A percentile compares a stretch with the other conserved stretches of the same genome.
These are phyloP conservation scores for Mesaphorura yosii DNA, from an alignment of 1,140 invertebrate species.

Conservation along the genomic window DNA sequence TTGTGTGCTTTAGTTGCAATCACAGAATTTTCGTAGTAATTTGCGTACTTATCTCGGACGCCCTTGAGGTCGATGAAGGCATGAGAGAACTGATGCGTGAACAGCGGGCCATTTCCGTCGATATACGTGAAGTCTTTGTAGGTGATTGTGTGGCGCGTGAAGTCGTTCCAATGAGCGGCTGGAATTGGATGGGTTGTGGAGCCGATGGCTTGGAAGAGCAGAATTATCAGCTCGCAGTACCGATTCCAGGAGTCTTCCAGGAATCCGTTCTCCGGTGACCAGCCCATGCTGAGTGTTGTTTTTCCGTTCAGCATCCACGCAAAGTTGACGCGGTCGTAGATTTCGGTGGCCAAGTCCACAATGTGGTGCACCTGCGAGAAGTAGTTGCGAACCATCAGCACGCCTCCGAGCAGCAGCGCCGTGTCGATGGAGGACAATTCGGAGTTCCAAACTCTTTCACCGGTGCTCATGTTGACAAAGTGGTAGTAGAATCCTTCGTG, in stretches of 20 bases:
- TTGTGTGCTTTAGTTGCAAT: conserved; percentile 19
- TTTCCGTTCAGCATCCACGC: conserved; percentile 26
- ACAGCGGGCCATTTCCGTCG: conserved; percentile 17
- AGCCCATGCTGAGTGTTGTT: conserved; percentile 21
- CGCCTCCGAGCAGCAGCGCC: conserved; percentile 24
- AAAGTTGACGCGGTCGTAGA: conserved; percentile 26
- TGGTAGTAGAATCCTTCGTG: conserved; percentile 31
- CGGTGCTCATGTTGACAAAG: conserved; percentile 26
- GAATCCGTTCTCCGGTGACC: conserved; percentile 25
- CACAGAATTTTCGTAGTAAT: conserved; percentile 28
- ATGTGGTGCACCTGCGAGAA: conserved; percentile 20
- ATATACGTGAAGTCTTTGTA: conserved; percentile 23
- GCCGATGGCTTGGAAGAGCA: conserved; percentile 22
- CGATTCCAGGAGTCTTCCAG: conserved; percentile 25
- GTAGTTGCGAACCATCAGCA: conserved; percentile 23
- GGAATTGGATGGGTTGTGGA: conserved; percentile 25
- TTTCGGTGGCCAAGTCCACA: conserved; percentile 12
- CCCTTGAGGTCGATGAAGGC: conserved; percentile 20
- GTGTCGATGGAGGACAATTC: conserved; percentile 30
- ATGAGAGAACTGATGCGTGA: conserved; percentile 25
- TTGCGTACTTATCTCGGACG: conserved; percentile 10
- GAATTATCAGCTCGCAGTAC: conserved; percentile 26
- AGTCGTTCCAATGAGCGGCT: conserved; percentile 16
- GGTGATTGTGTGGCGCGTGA: conserved; percentile 9
- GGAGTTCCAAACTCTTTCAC: conserved; percentile 23